These are phyloP conservation scores for Drosophila fungiperda DNA, from an alignment of 2,888 invertebrate genomes.

Conservation along the genomic window DNA sequence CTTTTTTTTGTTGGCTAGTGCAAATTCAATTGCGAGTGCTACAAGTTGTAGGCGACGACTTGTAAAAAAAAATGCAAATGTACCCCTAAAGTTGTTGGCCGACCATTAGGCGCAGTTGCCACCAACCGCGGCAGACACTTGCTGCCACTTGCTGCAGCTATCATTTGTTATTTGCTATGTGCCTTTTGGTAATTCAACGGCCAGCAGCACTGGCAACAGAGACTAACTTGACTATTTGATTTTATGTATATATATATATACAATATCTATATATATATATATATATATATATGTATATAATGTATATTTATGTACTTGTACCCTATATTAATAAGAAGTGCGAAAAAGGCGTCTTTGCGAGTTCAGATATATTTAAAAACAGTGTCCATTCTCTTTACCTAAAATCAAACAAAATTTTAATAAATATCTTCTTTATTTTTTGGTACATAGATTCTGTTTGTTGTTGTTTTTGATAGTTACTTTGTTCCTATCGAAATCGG, in stretches of 20 bases:
- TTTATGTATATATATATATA: conserved; percentile 19
- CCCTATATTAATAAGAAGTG: neutral
- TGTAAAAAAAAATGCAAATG: conserved; percentile 74
- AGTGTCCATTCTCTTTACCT: neutral
- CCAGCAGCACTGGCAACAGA: conserved; percentile 35
- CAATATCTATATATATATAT: neutral
- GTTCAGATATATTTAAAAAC: neutral
- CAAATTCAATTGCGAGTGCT: conserved; percentile 64
- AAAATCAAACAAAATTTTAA: neutral
- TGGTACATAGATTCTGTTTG: neutral
- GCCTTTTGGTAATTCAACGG: conserved; percentile 31
- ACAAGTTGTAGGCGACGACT: conserved; percentile 66
- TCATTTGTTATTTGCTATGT: conserved; percentile 56
- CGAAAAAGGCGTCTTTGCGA: neutral
- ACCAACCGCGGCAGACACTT: conserved; percentile 52
- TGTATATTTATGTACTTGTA: neutral
- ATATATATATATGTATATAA: neutral
- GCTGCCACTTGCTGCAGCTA: conserved; percentile 49
- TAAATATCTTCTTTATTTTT: neutral
- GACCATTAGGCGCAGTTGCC: conserved; percentile 47
- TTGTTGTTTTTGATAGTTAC: neutral
- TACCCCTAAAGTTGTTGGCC: conserved; percentile 33
- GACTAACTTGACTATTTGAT: conserved; percentile 30
- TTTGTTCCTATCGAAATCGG: neutral
- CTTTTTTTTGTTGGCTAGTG: conserved; percentile 30